A percentile compares a stretch with the other conserved stretches of the same genome.
These are phyloP conservation scores for Tadarida brasiliensis DNA, from an alignment of 2,797 vertebrate species.

Conservation along the genomic window DNA sequence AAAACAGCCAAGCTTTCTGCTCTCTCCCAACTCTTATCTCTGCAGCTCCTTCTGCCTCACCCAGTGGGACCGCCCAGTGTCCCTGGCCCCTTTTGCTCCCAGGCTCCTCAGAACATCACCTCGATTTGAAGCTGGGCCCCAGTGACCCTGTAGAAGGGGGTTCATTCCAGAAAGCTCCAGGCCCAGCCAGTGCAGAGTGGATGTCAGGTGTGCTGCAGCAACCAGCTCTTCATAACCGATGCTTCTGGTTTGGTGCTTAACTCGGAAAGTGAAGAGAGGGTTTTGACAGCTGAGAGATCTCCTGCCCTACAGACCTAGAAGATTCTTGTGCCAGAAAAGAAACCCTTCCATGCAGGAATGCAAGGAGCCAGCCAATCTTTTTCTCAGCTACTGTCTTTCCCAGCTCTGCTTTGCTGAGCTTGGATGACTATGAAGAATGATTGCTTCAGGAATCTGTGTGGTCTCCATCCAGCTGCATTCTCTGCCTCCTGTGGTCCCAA, in stretches of 20 bases:
- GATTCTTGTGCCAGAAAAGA: constrained; percentile 48
- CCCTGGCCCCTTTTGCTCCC: background rate
- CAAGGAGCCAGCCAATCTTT: background rate
- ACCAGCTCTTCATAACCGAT: constrained; percentile 46
- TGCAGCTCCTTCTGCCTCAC: background rate
- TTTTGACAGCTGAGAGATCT: constrained; percentile 70
- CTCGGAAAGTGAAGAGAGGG: constrained; percentile 52
- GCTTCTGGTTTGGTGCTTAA: constrained; percentile 65
- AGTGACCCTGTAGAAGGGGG: background rate
- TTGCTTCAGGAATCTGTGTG: constrained; percentile 7
- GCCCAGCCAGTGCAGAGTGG: background rate
- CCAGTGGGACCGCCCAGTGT: background rate
- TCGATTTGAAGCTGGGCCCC: background rate
- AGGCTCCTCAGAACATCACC: background rate
- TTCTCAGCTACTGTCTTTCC: constrained; percentile 5
- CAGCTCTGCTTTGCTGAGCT: background rate
- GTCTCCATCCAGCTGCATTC: background rate
- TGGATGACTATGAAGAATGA: constrained; percentile 5
- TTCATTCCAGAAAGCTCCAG: constrained; percentile 29
- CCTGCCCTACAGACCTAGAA: constrained; percentile 53
- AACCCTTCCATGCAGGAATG: constrained; percentile 50
- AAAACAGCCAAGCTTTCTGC: constrained; percentile 4
- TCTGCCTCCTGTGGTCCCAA: background rate
- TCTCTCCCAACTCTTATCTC: background rate
- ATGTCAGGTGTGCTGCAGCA: background rate